A percentile compares a stretch with the other conserved stretches of the same genome.
phyloP scores from a whole-genome alignment of 2,797 vertebrate species.

The Neopelma chrysocephalum region DNA sequence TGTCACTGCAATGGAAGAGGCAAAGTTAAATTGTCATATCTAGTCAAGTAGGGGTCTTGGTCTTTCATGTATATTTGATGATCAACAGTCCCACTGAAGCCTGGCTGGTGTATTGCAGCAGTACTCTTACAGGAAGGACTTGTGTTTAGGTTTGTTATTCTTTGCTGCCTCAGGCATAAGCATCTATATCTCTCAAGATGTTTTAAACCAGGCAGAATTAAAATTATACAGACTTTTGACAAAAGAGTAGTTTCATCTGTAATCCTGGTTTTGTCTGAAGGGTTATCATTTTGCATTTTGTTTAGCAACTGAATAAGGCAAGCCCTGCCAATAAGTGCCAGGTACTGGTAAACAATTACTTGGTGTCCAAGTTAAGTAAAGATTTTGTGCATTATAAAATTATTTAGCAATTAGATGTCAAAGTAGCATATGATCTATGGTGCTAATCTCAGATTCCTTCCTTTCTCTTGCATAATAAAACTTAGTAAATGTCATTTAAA shows the following conservation, averaged over 20 bases:
- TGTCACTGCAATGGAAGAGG: slow-evolving; percentile 45
- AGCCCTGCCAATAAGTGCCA: not conserved
- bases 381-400: not conserved
- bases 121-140: not conserved
- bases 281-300: slow-evolving; percentile 36
- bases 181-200: slow-evolving; percentile 54
- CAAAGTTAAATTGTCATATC: slow-evolving; percentile 60
- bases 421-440: not conserved
- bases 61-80: slow-evolving; percentile 76
- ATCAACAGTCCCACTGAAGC: slow-evolving; percentile 66
- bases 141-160: slow-evolving; percentile 41
- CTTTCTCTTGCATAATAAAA: not conserved
- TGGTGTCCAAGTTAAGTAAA: not conserved
- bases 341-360: not conserved
- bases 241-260: slow-evolving; percentile 29
- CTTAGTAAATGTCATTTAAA: not conserved
- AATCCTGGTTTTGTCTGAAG: slow-evolving; percentile 20
- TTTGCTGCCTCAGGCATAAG: slow-evolving; percentile 61
- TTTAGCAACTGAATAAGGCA: not conserved
- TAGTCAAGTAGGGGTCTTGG: slow-evolving; percentile 57
- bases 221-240: slow-evolving; percentile 48
- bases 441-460: not conserved
- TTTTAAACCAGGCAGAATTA: slow-evolving; percentile 52
- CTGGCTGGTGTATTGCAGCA: slow-evolving; percentile 29
- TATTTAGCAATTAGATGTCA: not conserved